Evolutionary conservation across 2,113 vertebrate species (phyloP).

Genomic region (Cygnus atratus): DNA sequence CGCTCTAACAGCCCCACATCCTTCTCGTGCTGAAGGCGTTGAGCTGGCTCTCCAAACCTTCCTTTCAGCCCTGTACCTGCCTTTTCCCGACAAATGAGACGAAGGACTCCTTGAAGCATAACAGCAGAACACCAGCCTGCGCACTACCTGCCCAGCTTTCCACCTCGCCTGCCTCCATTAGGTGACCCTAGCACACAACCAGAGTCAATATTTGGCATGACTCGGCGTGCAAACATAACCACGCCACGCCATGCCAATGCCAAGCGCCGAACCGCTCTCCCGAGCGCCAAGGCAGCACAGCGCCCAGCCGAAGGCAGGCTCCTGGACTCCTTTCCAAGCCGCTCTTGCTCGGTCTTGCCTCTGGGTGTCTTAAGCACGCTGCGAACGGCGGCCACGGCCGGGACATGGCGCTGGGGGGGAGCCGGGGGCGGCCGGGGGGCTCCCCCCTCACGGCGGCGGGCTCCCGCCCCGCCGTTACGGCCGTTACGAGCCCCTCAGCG

Average conservation of each 20-base stretch:
- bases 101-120: not conserved
- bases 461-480: not conserved
- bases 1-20: no score
- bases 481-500: no score
- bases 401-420: no score
- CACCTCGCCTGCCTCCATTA: not conserved
- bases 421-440: not conserved
- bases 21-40: not conserved
- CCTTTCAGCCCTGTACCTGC: not conserved
- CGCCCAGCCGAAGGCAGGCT: not conserved
- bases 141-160: not conserved
- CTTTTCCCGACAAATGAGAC: not conserved
- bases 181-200: not conserved
- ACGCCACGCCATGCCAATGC: constrained; percentile 2
- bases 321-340: not conserved
- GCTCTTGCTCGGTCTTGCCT: constrained; percentile 15
- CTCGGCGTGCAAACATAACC: not conserved
- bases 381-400: no score
- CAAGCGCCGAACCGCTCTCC: not conserved
- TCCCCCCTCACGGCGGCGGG: not conserved
- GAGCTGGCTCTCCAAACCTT: accelerated
- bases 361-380: not conserved
- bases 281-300: not conserved
- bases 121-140: not conserved
- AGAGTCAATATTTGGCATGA: constrained; percentile 38